Percentiles rank a stretch among this genome's conserved stretches.
Evolutionary conservation across 2,113 vertebrate genomes (phyloP).

Genomic region (Lichenostomus cassidix): DNA sequence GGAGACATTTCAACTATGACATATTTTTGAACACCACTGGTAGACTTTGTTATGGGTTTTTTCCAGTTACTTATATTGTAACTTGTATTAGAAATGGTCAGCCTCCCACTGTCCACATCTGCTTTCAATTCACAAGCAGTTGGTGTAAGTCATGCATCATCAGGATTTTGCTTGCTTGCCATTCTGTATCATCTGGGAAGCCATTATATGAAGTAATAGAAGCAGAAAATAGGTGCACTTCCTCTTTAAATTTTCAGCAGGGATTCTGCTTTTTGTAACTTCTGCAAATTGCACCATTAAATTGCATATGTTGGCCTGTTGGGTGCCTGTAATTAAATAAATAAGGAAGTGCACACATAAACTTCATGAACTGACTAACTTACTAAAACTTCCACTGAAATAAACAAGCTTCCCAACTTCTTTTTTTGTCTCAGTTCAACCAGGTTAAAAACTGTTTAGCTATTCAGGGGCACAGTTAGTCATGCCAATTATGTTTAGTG

Average conservation of each 20-base stretch:
- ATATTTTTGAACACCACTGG: neutral
- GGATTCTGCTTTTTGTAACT: slow-evolving; percentile 44
- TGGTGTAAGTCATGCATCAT: slow-evolving; percentile 60
- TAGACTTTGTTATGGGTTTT: neutral
- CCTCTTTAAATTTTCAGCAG: slow-evolving; percentile 64
- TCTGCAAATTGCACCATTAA: slow-evolving; percentile 63
- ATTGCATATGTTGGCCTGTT: slow-evolving; percentile 64
- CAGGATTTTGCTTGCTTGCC: slow-evolving; percentile 39
- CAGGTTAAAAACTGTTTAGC: neutral
- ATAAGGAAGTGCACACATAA: slow-evolving; percentile 2
- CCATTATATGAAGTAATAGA: slow-evolving; percentile 57
- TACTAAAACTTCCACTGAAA: neutral
- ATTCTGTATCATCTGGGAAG: slow-evolving; percentile 51
- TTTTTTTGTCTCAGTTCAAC: neutral
- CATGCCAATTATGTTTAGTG: neutral
- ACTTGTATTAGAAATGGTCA: slow-evolving; percentile 18
- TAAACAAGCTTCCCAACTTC: neutral
- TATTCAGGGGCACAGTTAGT: neutral
- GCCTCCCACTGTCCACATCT: slow-evolving; percentile 66
- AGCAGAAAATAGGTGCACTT: slow-evolving; percentile 51
- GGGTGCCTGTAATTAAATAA: slow-evolving; percentile 31
- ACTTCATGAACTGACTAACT: neutral
- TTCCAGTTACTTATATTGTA: neutral
- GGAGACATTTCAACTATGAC: neutral
- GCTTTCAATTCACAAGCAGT: slow-evolving; percentile 64